Evolutionary conservation across 2,888 invertebrate species (phyloP).

Genomic region (Eristalis arbustorum): DNA sequence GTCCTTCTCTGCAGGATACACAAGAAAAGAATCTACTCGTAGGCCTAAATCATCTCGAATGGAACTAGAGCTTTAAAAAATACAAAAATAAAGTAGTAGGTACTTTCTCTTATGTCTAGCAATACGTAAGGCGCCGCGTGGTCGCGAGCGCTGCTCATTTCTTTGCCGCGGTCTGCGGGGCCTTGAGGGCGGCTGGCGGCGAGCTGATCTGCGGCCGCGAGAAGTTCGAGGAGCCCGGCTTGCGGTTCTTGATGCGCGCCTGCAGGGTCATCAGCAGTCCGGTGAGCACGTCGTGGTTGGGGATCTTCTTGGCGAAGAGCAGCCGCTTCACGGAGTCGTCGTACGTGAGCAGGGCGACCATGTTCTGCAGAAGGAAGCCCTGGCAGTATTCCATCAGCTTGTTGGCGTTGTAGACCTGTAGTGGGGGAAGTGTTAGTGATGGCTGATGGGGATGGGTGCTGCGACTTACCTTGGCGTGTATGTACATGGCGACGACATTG

Average conservation of each 20-base stretch:
- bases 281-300: slow-evolving; percentile 93
- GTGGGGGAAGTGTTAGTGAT: not conserved
- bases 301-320: slow-evolving; percentile 92
- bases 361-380: slow-evolving; percentile 93
- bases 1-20: not conserved
- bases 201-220: slow-evolving; percentile 76
- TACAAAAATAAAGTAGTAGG: slow-evolving; percentile 44
- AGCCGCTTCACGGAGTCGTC: slow-evolving; percentile 94
- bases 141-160: slow-evolving; percentile 28
- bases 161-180: slow-evolving; percentile 51
- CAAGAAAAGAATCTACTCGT: not conserved
- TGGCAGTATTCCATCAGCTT: slow-evolving; percentile 94
- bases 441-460: not conserved
- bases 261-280: slow-evolving; percentile 90
- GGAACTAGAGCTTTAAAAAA: slow-evolving; percentile 38
- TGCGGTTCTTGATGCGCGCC: slow-evolving; percentile 87
- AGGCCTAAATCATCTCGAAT: slow-evolving; percentile 44
- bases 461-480: slow-evolving; percentile 92
- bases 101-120: slow-evolving; percentile 46
- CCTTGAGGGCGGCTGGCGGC: slow-evolving; percentile 66
- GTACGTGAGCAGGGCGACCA: slow-evolving; percentile 95
- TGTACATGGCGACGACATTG: slow-evolving; percentile 95
- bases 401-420: slow-evolving; percentile 88
- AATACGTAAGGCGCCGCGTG: slow-evolving; percentile 44
- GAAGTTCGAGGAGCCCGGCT: slow-evolving; percentile 73